A percentile compares a stretch with the other conserved stretches of the same genome.
Evolutionary conservation across 2,888 invertebrate species (phyloP).

Genomic region (Caenorhabditis sp.): DNA sequence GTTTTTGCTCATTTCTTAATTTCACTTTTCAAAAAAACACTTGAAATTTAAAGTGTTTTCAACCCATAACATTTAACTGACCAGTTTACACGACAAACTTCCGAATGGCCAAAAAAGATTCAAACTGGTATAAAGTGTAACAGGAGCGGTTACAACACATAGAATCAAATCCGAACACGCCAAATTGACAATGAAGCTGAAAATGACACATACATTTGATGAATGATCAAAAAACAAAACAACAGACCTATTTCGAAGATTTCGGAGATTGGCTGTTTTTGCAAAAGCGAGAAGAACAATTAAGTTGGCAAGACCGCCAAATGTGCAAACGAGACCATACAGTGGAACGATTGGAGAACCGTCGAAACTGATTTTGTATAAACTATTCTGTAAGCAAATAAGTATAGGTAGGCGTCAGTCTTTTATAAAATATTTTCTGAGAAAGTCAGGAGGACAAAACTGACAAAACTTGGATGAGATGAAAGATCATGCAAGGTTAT

Average conservation of each 20-base stretch:
- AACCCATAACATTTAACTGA: too few relatives aligned
- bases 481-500: too few relatives aligned
- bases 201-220: background rate
- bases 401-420: too few relatives aligned
- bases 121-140: conserved; percentile 64
- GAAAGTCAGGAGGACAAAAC: too few relatives aligned
- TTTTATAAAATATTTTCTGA: background rate
- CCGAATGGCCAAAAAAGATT: conserved; percentile 70
- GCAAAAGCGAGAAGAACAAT: conserved; percentile 62
- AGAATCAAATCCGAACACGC: conserved; percentile 68
- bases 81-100: conserved; percentile 61
- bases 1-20: too few relatives aligned
- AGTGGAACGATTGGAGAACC: conserved; percentile 56
- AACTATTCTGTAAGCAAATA: conserved; percentile 57
- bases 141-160: conserved; percentile 66
- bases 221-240: conserved; percentile 3
- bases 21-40: too few relatives aligned
- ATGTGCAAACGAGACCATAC: conserved; percentile 64
- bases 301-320: conserved; percentile 66
- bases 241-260: conserved; percentile 62
- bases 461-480: too few relatives aligned
- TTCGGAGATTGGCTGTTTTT: conserved; percentile 62
- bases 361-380: conserved; percentile 62
- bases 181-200: conserved; percentile 68
- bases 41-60: too few relatives aligned